A percentile compares a stretch with the other conserved stretches of the same genome.
Evolutionary conservation across 2,797 vertebrate species (phyloP).

Genomic region (Periophthalmus magnuspinnatus): DNA sequence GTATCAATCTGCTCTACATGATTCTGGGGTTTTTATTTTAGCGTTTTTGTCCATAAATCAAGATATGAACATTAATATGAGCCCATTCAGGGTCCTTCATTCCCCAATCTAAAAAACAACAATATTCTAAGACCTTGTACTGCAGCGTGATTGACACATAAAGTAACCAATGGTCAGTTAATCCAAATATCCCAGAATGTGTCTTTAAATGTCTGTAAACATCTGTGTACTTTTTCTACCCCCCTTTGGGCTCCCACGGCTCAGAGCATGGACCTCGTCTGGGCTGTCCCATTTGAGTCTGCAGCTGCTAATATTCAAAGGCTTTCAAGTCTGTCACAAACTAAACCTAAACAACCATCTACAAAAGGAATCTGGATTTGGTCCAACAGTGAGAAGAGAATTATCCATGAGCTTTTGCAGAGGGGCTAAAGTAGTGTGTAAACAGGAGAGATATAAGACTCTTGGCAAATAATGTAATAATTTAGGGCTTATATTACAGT

Average conservation of each 20-base stretch:
- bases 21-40: no score
- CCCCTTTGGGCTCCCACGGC: conserved; percentile 68
- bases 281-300: neutral
- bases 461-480: no score
- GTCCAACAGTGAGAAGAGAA: neutral
- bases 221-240: conserved; percentile 11
- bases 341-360: neutral
- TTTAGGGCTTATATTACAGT: no score
- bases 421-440: neutral
- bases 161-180: neutral
- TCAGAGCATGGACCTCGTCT: conserved; percentile 23
- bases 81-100: no score
- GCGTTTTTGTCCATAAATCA: no score
- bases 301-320: neutral
- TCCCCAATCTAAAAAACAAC: no score
- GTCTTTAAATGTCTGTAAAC: neutral
- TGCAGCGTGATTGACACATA: neutral
- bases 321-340: conserved; percentile 4
- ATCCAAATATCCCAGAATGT: neutral
- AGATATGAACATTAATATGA: no score
- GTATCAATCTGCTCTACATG: no score
- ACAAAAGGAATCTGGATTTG: neutral
- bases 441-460: neutral
- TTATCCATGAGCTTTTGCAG: neutral
- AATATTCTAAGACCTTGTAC: no score